phyloP scores from a whole-genome alignment of 2,113 vertebrate genomes.

The Salvator merianae region DNA sequence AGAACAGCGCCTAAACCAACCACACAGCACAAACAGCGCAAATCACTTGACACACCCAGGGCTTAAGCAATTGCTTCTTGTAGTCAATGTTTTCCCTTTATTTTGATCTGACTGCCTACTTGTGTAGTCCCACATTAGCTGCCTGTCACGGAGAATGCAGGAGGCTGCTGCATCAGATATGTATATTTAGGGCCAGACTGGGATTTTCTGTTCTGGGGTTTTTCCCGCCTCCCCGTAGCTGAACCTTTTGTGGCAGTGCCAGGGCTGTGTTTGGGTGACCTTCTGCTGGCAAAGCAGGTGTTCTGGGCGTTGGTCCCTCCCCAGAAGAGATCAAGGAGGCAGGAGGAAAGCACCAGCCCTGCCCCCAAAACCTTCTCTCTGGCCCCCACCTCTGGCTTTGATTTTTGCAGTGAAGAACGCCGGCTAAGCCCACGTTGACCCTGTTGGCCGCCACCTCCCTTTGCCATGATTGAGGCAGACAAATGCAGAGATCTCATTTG shows the following conservation, averaged over 20 bases:
- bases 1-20: not conserved
- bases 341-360: no score
- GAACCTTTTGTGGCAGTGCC: not conserved
- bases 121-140: not conserved
- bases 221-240: not conserved
- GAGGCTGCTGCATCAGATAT: not conserved
- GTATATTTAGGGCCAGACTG: no score
- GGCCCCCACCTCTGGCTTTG: no score
- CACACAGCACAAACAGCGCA: not conserved
- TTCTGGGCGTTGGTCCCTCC: not conserved
- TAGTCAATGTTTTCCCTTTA: not conserved
- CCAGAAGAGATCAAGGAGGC: not conserved
- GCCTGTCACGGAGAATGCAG: not conserved
- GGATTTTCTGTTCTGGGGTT: not conserved
- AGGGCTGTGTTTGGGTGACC: not conserved
- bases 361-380: not conserved
- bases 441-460: no score
- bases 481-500: no score
- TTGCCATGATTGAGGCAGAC: not conserved
- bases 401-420: not conserved
- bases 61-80: no score
- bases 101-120: not conserved
- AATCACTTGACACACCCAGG: not conserved
- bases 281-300: not conserved
- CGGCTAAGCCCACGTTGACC: no score